Evolutionary conservation across 2,797 vertebrate species (phyloP).

Genomic region (Ctenopoma multispine): DNA sequence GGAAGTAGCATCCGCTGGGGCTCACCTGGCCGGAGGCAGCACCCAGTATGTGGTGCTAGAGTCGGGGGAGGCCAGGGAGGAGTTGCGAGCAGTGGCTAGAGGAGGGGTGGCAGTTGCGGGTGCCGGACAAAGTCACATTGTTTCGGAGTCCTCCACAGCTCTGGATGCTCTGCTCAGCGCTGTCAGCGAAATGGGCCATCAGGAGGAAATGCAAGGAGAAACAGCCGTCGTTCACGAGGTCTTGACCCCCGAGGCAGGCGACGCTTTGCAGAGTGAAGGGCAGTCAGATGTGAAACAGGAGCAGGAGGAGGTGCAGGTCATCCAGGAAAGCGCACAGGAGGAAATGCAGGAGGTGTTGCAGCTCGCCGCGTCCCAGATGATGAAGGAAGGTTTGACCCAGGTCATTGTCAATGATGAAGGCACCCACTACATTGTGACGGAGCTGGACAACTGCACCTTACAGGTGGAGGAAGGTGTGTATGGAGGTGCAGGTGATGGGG

Average conservation of each 20-base stretch:
- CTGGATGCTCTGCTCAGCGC: slow-evolving; percentile 94
- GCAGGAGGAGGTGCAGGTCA: slow-evolving; percentile 74
- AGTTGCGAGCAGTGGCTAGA: slow-evolving; percentile 56
- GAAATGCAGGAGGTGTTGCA: slow-evolving; percentile 94
- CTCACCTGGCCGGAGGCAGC: slow-evolving; percentile 81
- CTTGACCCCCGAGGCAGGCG: slow-evolving; percentile 39
- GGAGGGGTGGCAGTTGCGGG: slow-evolving; percentile 38
- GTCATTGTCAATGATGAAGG: slow-evolving; percentile 96
- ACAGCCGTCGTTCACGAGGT: slow-evolving; percentile 64
- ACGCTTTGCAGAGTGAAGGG: slow-evolving; percentile 67
- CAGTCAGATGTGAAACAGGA: slow-evolving; percentile 82
- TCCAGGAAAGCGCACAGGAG: slow-evolving; percentile 83
- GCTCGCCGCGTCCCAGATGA: slow-evolving; percentile 92
- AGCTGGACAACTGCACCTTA: slow-evolving; percentile 88
- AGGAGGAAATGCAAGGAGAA: slow-evolving; percentile 74
- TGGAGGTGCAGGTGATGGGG: slow-evolving; percentile 60
- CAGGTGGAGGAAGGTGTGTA: slow-evolving; percentile 86
- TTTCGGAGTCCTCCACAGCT: slow-evolving; percentile 88
- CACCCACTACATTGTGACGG: slow-evolving; percentile 96
- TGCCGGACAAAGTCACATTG: slow-evolving; percentile 68
- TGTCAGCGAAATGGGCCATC: slow-evolving; percentile 91
- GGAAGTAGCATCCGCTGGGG: slow-evolving; percentile 69
- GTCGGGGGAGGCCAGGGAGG: slow-evolving; percentile 70
- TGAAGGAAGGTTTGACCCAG: slow-evolving; percentile 94
- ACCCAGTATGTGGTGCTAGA: slow-evolving; percentile 94